Percentiles rank a stretch among this genome's conserved stretches.
These are phyloP conservation scores for Aptenodytes forsteri DNA, from an alignment of 2,113 vertebrate genomes.

Conservation along the genomic window DNA sequence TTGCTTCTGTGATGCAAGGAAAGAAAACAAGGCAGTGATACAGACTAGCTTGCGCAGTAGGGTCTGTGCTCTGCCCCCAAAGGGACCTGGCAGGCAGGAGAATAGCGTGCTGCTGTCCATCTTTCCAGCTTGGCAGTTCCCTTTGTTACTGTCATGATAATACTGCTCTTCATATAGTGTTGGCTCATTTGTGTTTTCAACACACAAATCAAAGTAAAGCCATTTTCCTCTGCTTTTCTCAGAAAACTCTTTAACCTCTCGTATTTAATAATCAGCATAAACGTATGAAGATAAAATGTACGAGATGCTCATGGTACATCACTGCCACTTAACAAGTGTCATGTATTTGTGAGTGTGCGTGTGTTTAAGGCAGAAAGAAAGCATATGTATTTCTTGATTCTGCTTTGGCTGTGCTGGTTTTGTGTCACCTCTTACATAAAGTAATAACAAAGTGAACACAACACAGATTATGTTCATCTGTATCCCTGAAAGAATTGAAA, in stretches of 20 bases:
- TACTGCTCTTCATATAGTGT: neutral
- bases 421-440: constrained; percentile 36
- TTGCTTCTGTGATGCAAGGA: neutral
- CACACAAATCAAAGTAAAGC: neutral
- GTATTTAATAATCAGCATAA: constrained; percentile 18
- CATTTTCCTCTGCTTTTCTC: neutral
- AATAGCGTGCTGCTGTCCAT: neutral
- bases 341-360: neutral
- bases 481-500: neutral
- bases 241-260: neutral
- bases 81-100: neutral
- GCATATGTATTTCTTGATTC: neutral
- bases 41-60: neutral
- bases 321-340: constrained; percentile 24
- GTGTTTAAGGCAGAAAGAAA: constrained; percentile 6
- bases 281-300: neutral
- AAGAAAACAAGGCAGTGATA: neutral
- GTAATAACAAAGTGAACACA: constrained; percentile 32
- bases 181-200: neutral
- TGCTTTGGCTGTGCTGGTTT: neutral
- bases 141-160: neutral
- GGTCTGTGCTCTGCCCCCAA: neutral
- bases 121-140: neutral
- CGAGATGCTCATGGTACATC: neutral
- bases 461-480: neutral